Evolutionary conservation across 2,797 vertebrate species (phyloP).

Genomic region (Trichosurus vulpecula): DNA sequence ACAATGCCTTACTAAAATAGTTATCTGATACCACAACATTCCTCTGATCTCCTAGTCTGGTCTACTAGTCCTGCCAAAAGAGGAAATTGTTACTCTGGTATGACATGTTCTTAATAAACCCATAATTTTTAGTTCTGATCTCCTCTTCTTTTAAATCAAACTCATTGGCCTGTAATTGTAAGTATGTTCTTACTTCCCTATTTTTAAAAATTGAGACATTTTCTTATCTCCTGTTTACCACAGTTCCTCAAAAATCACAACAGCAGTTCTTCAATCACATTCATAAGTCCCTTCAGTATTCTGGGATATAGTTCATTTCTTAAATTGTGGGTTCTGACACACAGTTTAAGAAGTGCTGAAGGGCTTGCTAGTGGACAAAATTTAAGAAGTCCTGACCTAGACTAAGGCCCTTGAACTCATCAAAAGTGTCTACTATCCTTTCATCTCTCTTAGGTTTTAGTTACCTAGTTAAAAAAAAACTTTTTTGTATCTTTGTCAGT

Average conservation of each 20-base stretch:
- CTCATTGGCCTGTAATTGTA: background rate
- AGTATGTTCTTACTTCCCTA: background rate
- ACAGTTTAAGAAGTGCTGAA: too few species aligned
- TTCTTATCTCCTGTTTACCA: background rate
- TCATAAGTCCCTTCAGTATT: too few species aligned
- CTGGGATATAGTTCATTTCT: too few species aligned
- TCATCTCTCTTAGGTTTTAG: too few species aligned
- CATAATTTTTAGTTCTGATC: background rate
- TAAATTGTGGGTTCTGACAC: too few species aligned
- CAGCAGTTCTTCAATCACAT: too few species aligned
- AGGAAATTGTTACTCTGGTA: background rate
- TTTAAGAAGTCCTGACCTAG: too few species aligned
- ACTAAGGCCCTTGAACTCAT: too few species aligned
- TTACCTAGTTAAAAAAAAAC: too few species aligned
- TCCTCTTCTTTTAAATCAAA: background rate
- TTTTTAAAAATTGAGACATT: background rate
- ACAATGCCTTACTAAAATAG: background rate
- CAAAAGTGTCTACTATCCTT: too few species aligned
- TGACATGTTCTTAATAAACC: background rate
- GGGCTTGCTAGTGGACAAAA: too few species aligned
- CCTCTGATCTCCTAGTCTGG: background rate
- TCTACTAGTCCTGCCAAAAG: background rate
- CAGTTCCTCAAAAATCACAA: background rate
- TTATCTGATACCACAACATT: background rate
- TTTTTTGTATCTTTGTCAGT: too few species aligned